Base-by-base conservation (phyloP, 1,140 invertebrate genomes). In the Pogonomyrmex californicus region DNA sequence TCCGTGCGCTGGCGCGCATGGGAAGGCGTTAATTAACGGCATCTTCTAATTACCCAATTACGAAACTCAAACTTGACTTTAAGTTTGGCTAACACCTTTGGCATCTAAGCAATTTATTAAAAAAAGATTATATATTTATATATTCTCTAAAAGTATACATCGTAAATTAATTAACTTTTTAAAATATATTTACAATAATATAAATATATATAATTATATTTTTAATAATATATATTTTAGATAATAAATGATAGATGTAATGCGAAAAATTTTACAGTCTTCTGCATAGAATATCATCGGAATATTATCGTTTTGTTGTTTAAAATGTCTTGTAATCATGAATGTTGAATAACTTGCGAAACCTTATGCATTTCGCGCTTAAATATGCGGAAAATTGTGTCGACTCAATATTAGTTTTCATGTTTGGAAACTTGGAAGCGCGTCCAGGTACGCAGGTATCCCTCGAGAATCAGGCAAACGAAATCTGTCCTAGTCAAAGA, bases 11-110 rank as follows among this genome's bases (percentile, higher is more conserved):
- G 23, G 41, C 12, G 23, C 30, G 56, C 30, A 4, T 56, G 65
- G 33, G 41, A 75, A 60, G 79, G 12, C 79, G 79, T 70, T 82
- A 82, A 82, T 82, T 82, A 82, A 82, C 79, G 51, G 44, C 79
- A 44, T 56, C 65, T 4, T 75, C 68, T 83, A 62, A 75, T 75
- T 41, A 73, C 10, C 38, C 30, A 73, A 83, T 83, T 75, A 75
- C 54, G 7, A 36, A 73, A 10, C 12, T 6, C 17, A n/a, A 9
- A 6, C 30, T 51, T 33, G n/a, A 9, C 66, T 51, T 66, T 12
- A n/a, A 30, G 14, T 5, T 10, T 1, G 9, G 17, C 62, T 41
- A 51, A 66, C n/a, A 77, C 17, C 14, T 79, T 79, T 44, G 6
- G 17, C n/a, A 14, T 77, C 17, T 47, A 23, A 14, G 33, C 56